Conservation (phyloP, 1,140 invertebrate species). For the Nautilus pompilius region DNA sequence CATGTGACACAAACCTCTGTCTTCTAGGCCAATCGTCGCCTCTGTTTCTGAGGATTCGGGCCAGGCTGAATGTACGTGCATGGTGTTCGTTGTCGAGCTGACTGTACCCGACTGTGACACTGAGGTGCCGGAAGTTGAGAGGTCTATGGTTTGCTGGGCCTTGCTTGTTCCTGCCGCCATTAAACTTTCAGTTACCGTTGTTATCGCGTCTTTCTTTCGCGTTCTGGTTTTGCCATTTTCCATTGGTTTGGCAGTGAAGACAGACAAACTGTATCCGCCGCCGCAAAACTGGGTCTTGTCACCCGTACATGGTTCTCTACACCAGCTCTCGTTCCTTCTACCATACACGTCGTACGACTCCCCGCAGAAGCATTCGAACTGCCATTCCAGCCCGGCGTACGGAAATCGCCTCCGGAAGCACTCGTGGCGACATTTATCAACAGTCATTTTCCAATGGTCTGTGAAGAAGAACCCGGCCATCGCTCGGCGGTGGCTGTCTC, state of each 20-base stretch:
- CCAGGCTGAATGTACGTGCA: too few relatives aligned
- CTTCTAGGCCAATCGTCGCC: too few relatives aligned
- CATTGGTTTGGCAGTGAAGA: neutral
- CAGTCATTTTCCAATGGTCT: neutral
- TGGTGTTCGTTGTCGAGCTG: too few relatives aligned
- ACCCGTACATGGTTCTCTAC: neutral
- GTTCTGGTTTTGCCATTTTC: too few relatives aligned
- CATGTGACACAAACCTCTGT: too few relatives aligned
- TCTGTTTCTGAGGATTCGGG: too few relatives aligned
- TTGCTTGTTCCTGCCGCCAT: too few relatives aligned
- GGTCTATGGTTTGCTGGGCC: too few relatives aligned
- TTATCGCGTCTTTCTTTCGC: too few relatives aligned
- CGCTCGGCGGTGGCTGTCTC: neutral
- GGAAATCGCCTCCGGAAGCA: neutral
- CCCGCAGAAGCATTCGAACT: neutral
- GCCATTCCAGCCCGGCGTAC: neutral
- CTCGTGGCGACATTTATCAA: neutral
- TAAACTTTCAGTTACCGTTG: too few relatives aligned
- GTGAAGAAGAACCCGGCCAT: neutral
- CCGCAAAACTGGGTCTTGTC: neutral
- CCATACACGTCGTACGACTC: neutral
- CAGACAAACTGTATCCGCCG: neutral
- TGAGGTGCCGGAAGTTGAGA: too few relatives aligned
- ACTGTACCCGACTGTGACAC: too few relatives aligned
- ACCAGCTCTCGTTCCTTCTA: neutral